Evolutionary conservation across 2,113 vertebrate species (phyloP).

Genomic region (Strix aluco): DNA sequence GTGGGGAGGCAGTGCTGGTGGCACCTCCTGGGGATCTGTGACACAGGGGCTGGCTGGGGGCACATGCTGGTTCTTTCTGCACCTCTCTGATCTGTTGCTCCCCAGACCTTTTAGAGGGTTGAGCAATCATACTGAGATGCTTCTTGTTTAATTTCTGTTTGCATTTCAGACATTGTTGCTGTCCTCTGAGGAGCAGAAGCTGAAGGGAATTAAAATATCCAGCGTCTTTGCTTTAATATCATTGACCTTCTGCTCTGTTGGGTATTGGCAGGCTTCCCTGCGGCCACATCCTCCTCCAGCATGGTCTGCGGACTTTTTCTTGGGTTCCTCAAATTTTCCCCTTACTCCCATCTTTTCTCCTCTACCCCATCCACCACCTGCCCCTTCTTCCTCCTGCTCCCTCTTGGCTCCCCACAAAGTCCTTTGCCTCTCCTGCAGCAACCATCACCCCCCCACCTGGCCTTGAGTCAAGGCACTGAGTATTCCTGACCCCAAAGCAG

Average conservation of each 20-base stretch:
- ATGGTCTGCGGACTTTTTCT: background rate
- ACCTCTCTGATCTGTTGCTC: fast-evolving
- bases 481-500: background rate
- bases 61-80: background rate
- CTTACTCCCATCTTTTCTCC: background rate
- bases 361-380: background rate
- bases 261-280: background rate
- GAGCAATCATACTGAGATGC: background rate
- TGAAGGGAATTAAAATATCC: background rate
- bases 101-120: background rate
- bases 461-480: background rate
- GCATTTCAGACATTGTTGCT: background rate
- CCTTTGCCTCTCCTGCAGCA: background rate
- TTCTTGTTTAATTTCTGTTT: background rate
- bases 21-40: background rate
- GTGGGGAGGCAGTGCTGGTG: background rate
- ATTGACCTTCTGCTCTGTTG: background rate
- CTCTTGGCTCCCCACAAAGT: background rate
- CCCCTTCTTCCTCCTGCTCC: background rate
- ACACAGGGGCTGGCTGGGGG: background rate
- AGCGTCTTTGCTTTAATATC: background rate
- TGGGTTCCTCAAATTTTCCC: background rate
- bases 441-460: fast-evolving
- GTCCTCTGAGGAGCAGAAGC: background rate
- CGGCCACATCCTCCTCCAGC: background rate